Percentiles rank a stretch among this genome's conserved stretches.
These are phyloP conservation scores for Leptinotarsa undecemlineata DNA, from an alignment of 1,140 invertebrate species.

Conservation along the genomic window DNA sequence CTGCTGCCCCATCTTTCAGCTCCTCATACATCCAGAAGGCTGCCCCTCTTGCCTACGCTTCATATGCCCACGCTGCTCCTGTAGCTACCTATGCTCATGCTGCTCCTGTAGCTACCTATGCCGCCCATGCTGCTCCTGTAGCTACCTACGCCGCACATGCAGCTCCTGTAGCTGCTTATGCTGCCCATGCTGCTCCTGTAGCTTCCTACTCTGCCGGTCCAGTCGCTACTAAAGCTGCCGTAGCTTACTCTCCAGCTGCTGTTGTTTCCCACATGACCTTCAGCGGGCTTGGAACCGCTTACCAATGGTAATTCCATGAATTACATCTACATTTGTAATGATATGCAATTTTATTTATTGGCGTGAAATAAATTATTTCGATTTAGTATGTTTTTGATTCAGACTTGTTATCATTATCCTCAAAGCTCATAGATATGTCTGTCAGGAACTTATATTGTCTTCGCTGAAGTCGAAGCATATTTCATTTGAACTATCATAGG, in stretches of 20 bases:
- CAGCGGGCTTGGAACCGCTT: slow-evolving; percentile 58
- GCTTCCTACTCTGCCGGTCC: slow-evolving; percentile 55
- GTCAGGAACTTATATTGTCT: too few species aligned
- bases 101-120: slow-evolving; percentile 38
- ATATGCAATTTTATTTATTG: slow-evolving; percentile 19
- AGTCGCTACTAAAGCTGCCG: slow-evolving; percentile 57
- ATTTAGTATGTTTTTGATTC: slow-evolving; percentile 6
- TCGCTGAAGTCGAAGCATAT: too few species aligned
- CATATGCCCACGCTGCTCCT: slow-evolving; percentile 3
- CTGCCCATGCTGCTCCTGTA: slow-evolving; percentile 53
- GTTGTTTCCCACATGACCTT: slow-evolving; percentile 60
- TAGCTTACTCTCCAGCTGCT: slow-evolving; percentile 59
- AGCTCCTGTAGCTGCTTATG: slow-evolving; percentile 46
- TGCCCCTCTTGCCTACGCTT: slow-evolving; percentile 26
- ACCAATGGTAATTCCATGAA: slow-evolving; percentile 55
- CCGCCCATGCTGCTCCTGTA: slow-evolving; percentile 36
- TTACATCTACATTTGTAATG: slow-evolving; percentile 23
- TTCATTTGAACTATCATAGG: too few species aligned
- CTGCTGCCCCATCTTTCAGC: slow-evolving; percentile 34
- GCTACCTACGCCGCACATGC: slow-evolving; percentile 42
- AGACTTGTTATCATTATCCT: background rate
- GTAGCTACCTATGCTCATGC: slow-evolving; percentile 43
- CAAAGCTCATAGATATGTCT: too few species aligned
- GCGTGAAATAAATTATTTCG: slow-evolving; percentile 30
- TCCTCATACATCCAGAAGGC: slow-evolving; percentile 33